phyloP scores from a whole-genome alignment of 2,113 vertebrate species.

The Sylvietta virens region DNA sequence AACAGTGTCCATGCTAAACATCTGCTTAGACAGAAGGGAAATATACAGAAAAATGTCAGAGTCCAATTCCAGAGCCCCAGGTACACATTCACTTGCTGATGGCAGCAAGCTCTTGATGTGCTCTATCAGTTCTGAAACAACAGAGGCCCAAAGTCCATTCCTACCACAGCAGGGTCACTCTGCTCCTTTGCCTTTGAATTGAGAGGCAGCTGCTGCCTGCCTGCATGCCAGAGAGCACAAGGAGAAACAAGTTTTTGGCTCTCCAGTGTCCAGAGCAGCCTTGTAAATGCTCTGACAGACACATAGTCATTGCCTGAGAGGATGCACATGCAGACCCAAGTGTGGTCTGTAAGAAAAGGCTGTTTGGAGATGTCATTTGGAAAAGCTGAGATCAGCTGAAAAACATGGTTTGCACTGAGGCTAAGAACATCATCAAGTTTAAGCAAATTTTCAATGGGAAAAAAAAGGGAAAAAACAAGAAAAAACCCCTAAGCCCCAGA shows the following conservation, averaged over 20 bases:
- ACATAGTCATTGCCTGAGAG: rapidly evolving
- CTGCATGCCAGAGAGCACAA: not conserved
- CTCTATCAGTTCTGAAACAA: not conserved
- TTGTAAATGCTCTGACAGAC: not conserved
- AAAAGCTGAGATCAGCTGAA: not conserved
- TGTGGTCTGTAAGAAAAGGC: not conserved
- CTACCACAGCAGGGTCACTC: not conserved
- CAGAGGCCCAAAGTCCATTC: not conserved
- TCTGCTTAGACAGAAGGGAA: not conserved
- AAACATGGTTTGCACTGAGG: not conserved
- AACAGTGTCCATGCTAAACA: not conserved
- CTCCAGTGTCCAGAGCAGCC: not conserved
- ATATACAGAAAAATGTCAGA: not conserved
- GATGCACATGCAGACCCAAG: not conserved
- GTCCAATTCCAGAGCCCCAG: not conserved
- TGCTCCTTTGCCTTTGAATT: not conserved
- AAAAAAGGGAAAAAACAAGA: not conserved
- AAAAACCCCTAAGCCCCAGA: not conserved
- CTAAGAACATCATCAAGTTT: not conserved
- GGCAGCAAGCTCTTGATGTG: not conserved
- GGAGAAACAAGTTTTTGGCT: not conserved
- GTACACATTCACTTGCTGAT: not conserved
- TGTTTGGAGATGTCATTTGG: not conserved
- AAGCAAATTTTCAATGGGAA: not conserved
- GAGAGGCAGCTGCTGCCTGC: not conserved